Evolutionary conservation across 2,797 vertebrate species (phyloP).

Genomic region (Lindbergichthys nudifrons): DNA sequence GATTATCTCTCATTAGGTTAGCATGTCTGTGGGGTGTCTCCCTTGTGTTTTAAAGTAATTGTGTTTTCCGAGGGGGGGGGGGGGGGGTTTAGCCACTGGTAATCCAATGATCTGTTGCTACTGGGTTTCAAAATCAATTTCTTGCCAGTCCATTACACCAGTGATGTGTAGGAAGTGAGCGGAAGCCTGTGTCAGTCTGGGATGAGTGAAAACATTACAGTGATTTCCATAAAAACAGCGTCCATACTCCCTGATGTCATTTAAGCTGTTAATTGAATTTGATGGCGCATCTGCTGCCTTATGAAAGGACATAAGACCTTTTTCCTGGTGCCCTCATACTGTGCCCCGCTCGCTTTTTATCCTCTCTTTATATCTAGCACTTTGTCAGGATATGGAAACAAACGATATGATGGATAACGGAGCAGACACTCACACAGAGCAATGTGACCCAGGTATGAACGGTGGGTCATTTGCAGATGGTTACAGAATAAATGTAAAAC

Average conservation of each 20-base stretch:
- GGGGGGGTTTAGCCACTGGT: slow-evolving; percentile 32
- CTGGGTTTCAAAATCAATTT: slow-evolving; percentile 65
- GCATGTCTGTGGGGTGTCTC: slow-evolving; percentile 30
- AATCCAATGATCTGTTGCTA: slow-evolving; percentile 66
- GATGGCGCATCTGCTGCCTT: slow-evolving; percentile 67
- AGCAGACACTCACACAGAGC: slow-evolving; percentile 19
- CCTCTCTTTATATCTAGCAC: slow-evolving; percentile 4
- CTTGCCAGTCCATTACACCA: slow-evolving; percentile 65
- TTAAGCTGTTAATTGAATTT: slow-evolving; percentile 76
- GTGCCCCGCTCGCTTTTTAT: neutral
- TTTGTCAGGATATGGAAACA: slow-evolving; percentile 18
- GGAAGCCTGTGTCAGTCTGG: slow-evolving; percentile 38
- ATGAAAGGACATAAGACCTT: slow-evolving; percentile 57
- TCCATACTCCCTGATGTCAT: slow-evolving; percentile 60
- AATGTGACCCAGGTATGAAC: slow-evolving; percentile 9
- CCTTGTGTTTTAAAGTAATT: slow-evolving; percentile 58
- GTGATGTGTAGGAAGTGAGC: slow-evolving; percentile 6
- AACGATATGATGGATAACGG: slow-evolving; percentile 19
- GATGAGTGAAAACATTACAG: slow-evolving; percentile 63
- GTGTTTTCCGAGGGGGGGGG: slow-evolving; percentile 36
- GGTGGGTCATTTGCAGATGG: slow-evolving; percentile 18
- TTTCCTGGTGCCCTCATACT: slow-evolving; percentile 21
- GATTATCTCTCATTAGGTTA: slow-evolving; percentile 65
- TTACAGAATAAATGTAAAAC: slow-evolving; percentile 26
- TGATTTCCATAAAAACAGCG: slow-evolving; percentile 51